Conservation (phyloP, 2,113 vertebrate species). For the Proterorhinus semilunaris region DNA sequence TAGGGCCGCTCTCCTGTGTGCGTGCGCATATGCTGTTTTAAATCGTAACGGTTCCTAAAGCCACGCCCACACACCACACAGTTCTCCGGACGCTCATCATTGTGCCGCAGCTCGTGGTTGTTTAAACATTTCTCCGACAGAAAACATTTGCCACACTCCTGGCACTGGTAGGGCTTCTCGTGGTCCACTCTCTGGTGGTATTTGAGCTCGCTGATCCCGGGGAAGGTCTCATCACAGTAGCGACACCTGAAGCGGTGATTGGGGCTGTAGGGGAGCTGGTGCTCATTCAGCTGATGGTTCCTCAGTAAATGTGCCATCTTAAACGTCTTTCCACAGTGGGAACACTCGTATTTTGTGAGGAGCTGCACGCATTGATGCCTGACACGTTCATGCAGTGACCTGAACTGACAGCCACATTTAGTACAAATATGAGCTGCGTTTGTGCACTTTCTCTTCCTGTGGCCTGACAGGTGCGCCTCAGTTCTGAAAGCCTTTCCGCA, state of each 20-base stretch:
- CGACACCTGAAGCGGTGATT: conserved; percentile 71
- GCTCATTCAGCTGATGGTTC: conserved; percentile 72
- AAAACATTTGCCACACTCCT: conserved; percentile 72
- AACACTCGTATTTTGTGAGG: conserved; percentile 67
- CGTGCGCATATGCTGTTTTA: conserved; percentile 73
- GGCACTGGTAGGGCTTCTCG: conserved; percentile 70
- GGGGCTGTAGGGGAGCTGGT: conserved; percentile 70
- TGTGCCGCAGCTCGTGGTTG: conserved; percentile 70
- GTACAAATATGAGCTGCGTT: conserved; percentile 70
- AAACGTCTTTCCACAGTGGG: conserved; percentile 71
- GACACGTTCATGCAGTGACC: conserved; percentile 63
- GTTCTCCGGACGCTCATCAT: conserved; percentile 63
- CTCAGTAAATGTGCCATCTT: conserved; percentile 68
- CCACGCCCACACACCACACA: conserved; percentile 65
- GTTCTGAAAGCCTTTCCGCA: conserved; percentile 72
- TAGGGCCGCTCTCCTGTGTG: conserved; percentile 73
- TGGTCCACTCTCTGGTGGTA: conserved; percentile 70
- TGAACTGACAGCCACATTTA: conserved; percentile 69
- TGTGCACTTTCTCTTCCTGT: conserved; percentile 70
- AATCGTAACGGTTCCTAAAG: conserved; percentile 69
- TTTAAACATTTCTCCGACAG: conserved; percentile 64
- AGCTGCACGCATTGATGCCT: conserved; percentile 71
- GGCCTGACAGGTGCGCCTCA: conserved; percentile 63
- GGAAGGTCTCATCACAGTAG: conserved; percentile 70
- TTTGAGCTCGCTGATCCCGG: conserved; percentile 69